Percentiles rank a stretch among this genome's conserved stretches.
Evolutionary conservation across 2,888 invertebrate species (phyloP).

Genomic region (Harmothoe impar): DNA sequence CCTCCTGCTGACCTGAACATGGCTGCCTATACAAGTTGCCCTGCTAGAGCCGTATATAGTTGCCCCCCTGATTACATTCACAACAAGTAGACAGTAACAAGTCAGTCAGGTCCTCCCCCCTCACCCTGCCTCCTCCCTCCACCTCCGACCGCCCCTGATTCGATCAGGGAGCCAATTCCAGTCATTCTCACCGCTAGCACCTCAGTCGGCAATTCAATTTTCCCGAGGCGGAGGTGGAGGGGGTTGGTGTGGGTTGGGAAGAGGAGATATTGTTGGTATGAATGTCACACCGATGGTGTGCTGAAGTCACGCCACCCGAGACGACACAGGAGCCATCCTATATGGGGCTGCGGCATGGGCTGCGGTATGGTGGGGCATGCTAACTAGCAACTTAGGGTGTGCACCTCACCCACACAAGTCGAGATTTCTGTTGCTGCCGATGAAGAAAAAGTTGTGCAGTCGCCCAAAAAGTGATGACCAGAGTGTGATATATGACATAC

Average conservation of each 20-base stretch:
- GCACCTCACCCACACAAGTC: too few species aligned
- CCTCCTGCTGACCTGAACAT: too few species aligned
- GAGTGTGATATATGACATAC: too few species aligned
- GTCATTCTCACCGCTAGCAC: conserved; percentile 17
- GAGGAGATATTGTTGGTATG: conserved; percentile 46
- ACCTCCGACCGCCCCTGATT: neutral
- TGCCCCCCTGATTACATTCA: neutral
- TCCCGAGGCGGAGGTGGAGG: neutral
- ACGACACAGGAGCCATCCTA: neutral
- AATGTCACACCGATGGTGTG: conserved; percentile 29
- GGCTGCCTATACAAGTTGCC: too few species aligned
- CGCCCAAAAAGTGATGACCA: too few species aligned
- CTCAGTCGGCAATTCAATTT: conserved; percentile 37
- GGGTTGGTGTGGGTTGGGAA: neutral
- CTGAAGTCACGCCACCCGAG: neutral
- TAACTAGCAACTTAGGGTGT: too few species aligned
- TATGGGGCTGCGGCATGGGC: neutral
- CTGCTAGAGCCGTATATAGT: neutral
- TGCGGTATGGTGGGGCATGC: too few species aligned
- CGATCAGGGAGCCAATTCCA: conserved; percentile 43
- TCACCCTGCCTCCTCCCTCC: neutral
- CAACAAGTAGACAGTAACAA: conserved; percentile 34
- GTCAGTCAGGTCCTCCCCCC: neutral
- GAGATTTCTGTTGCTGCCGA: too few species aligned
- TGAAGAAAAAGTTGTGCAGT: too few species aligned